Evolutionary conservation across 2,888 invertebrate species (phyloP).

Genomic region (Incurvaria masculella): DNA sequence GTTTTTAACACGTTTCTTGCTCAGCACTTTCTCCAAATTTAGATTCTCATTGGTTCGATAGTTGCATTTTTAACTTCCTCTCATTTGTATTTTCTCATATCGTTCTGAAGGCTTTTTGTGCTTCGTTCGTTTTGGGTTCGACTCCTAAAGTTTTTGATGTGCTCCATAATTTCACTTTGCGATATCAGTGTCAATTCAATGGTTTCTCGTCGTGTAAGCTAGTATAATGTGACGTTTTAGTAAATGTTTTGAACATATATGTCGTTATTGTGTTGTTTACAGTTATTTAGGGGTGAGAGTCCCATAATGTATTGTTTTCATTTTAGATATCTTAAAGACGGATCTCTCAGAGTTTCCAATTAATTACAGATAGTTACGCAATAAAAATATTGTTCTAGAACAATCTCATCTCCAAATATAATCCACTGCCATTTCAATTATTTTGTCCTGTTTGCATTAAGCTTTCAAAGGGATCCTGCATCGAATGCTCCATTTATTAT

Average conservation of each 20-base stretch:
- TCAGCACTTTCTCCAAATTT: neutral
- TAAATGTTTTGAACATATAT: neutral
- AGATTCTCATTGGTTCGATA: neutral
- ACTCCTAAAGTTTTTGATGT: neutral
- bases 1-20: neutral
- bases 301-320: no score
- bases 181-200: no score
- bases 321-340: neutral
- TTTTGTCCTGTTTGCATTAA: no score
- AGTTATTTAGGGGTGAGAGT: neutral
- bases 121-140: slow-evolving; percentile 5
- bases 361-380: no score
- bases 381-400: slow-evolving; percentile 1
- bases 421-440: neutral
- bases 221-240: neutral
- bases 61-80: neutral
- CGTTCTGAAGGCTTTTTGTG: neutral
- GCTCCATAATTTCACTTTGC: no score
- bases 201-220: neutral
- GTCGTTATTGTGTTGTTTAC: no score
- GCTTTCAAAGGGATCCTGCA: no score
- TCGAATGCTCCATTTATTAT: no score
- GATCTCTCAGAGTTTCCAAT: neutral
- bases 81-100: slow-evolving; percentile 3
- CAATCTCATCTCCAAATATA: slow-evolving; percentile 4